Evolutionary conservation across 2,797 vertebrate genomes (phyloP).

Genomic region (Labroides dimidiatus): DNA sequence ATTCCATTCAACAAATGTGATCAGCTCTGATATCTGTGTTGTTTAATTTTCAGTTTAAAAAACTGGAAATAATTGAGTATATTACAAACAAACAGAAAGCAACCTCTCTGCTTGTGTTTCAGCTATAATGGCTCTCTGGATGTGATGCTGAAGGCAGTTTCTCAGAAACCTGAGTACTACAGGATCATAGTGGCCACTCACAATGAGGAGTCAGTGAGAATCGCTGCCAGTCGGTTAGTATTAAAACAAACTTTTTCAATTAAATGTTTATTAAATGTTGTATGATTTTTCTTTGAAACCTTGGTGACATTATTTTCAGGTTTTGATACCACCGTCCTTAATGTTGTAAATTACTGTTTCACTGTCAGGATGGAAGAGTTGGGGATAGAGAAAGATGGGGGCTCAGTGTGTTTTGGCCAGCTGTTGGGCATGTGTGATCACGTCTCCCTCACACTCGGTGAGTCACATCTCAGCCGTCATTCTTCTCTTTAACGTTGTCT

Average conservation of each 20-base stretch:
- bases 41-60: no score
- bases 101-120: background rate
- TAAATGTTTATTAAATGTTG: no score
- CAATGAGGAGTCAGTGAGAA: constrained; percentile 89
- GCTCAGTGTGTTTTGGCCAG: constrained; percentile 90
- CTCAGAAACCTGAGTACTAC: constrained; percentile 74
- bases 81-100: no score
- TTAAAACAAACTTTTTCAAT: background rate
- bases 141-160: constrained; percentile 83
- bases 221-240: constrained; percentile 82
- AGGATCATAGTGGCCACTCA: constrained; percentile 91
- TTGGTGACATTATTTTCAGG: background rate
- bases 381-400: constrained; percentile 74
- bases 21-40: no score
- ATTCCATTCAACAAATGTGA: no score
- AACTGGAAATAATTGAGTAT: no score
- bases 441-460: constrained; percentile 91
- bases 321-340: no score
- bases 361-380: constrained; percentile 82
- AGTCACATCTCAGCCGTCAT: constrained; percentile 33
- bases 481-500: background rate
- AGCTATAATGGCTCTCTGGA: constrained; percentile 89
- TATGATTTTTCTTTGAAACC: no score
- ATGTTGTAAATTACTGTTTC: background rate
- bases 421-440: constrained; percentile 95